phyloP scores from a whole-genome alignment of 2,888 invertebrate species.

The Temnothorax ravouxi region DNA sequence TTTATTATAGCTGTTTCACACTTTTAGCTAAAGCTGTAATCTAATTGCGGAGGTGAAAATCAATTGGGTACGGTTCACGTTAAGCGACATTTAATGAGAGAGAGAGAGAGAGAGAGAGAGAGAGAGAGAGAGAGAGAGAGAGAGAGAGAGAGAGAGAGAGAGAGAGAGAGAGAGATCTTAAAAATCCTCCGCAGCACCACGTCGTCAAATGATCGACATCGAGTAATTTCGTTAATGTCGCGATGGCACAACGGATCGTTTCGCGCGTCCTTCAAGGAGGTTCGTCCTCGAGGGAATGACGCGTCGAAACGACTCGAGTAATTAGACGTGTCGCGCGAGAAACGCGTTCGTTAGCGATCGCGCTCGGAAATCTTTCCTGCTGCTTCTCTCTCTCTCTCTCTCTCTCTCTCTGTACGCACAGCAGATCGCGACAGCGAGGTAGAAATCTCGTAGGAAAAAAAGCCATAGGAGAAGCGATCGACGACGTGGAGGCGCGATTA shows the following conservation, averaged over 20 bases:
- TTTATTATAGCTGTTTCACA: background rate
- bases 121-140: too few species aligned
- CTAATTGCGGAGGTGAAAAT: background rate
- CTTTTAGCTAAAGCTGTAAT: background rate
- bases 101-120: too few species aligned
- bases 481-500: background rate
- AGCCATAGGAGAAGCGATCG: background rate
- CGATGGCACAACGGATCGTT: conserved; percentile 23
- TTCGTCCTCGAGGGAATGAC: conserved; percentile 33
- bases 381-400: too few species aligned
- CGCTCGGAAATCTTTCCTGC: conserved; percentile 2
- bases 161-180: too few species aligned
- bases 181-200: background rate
- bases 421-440: background rate
- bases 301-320: conserved; percentile 33
- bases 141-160: too few species aligned
- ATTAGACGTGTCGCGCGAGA: conserved; percentile 52
- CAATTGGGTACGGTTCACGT: background rate
- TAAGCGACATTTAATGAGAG: conserved; percentile 9
- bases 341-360: conserved; percentile 33
- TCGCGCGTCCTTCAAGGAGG: conserved; percentile 34
- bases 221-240: conserved; percentile 24
- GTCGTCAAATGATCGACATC: background rate
- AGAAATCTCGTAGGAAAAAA: background rate
- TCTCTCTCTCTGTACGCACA: background rate